phyloP scores from a whole-genome alignment of 2,888 invertebrate genomes.

The Rhodophaea formosa region DNA sequence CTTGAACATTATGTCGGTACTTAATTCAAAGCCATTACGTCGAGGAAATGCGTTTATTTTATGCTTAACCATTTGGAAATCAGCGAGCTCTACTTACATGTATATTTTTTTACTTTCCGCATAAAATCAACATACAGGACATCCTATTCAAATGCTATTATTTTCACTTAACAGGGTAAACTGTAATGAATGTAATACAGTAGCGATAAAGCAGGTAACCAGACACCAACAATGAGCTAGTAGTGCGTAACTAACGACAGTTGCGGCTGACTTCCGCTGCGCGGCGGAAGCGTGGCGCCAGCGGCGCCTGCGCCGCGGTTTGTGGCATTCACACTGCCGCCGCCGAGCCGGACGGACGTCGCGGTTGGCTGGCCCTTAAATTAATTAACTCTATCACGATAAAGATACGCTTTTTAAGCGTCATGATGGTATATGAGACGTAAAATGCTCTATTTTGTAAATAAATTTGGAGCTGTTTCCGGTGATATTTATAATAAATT shows the following conservation, averaged over 20 bases:
- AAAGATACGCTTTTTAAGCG: constrained; percentile 24
- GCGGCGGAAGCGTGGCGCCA: constrained; percentile 68
- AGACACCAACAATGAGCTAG: constrained; percentile 54
- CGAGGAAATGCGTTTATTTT: background rate
- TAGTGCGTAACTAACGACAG: constrained; percentile 66
- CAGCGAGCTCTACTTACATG: background rate
- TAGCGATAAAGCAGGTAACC: constrained; percentile 33
- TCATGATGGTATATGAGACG: constrained; percentile 1
- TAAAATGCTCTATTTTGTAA: background rate
- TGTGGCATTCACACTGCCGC: constrained; percentile 48
- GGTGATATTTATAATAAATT: background rate
- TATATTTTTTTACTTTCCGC: constrained; percentile 4
- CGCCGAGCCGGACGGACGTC: constrained; percentile 56
- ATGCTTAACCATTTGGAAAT: background rate
- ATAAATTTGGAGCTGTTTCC: background rate
- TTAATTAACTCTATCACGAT: constrained; percentile 38
- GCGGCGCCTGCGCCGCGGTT: constrained; percentile 60
- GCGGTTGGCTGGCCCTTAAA: constrained; percentile 39
- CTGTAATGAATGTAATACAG: background rate
- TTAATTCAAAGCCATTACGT: background rate
- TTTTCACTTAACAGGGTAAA: constrained; percentile 5
- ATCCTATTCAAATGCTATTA: constrained; percentile 1
- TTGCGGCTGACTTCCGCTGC: constrained; percentile 70
- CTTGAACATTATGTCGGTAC: too few species aligned
- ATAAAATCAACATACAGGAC: constrained; percentile 1